These are phyloP conservation scores for Crypturellus undulatus DNA, from an alignment of 2,113 vertebrate genomes.

Conservation along the genomic window DNA sequence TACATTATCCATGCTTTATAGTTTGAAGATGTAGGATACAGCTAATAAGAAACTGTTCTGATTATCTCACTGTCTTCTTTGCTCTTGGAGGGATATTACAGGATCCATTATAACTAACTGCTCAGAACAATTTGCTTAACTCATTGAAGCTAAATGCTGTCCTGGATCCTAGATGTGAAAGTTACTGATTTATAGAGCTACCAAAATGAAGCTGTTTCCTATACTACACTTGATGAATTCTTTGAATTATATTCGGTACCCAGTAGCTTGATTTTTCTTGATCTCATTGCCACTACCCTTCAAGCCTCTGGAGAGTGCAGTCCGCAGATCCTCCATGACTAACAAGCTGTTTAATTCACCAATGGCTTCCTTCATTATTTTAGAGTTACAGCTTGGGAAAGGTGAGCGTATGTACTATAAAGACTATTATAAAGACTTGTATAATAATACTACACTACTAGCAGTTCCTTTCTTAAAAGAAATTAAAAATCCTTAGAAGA, in stretches of 20 bases:
- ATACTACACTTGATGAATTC: slow-evolving; percentile 13
- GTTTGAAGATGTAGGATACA: neutral
- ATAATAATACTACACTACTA: slow-evolving; percentile 2
- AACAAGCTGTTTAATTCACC: slow-evolving; percentile 76
- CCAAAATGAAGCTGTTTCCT: slow-evolving; percentile 55
- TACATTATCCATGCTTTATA: neutral
- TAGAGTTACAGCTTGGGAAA: slow-evolving; percentile 43
- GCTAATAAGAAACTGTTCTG: neutral
- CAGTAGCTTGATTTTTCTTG: slow-evolving; percentile 51
- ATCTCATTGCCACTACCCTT: slow-evolving; percentile 54
- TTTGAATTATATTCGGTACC: slow-evolving; percentile 64
- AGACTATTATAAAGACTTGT: slow-evolving; percentile 10
- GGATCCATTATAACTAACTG: neutral
- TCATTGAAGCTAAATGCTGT: slow-evolving; percentile 39
- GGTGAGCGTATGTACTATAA: slow-evolving; percentile 47
- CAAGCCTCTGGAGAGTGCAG: slow-evolving; percentile 60
- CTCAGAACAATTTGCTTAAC: slow-evolving; percentile 43
- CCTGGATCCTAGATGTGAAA: slow-evolving; percentile 19
- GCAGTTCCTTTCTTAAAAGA: neutral
- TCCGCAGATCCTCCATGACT: slow-evolving; percentile 54
- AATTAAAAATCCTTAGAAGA: slow-evolving; percentile 32
- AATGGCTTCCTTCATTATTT: slow-evolving; percentile 66
- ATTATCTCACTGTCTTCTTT: neutral
- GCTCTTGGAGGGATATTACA: neutral
- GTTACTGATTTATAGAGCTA: slow-evolving; percentile 38